Base-by-base conservation (phyloP, 2,797 vertebrate genomes). In the Enteromius mattozi region DNA sequence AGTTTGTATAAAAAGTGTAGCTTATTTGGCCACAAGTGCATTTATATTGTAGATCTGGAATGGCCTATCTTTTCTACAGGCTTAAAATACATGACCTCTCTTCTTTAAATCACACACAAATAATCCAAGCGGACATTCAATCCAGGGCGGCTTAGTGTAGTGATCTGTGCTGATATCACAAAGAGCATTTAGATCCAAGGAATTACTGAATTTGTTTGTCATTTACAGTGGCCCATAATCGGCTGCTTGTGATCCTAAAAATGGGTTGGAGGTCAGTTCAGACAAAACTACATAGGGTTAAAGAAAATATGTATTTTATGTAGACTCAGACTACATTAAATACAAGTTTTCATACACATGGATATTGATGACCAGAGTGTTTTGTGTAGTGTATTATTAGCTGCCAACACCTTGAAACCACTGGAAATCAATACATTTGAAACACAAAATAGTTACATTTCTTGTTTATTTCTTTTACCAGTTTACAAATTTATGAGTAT, bases 81-180 rank as follows among this genome's bases (percentile, higher is more conserved):
- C 61, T 68, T 21, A 75, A 24, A 85, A 16, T 14, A 47, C 37
- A 16, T 6, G 27, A 27, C 61, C 47, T 33, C 47, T 76, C 37
- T 27, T 69, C 65, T 81, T 63, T 47, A 61, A n/a, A 24, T 42
- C 63, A 59, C n/a, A 59, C 49, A 40, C 75, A 63, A 78, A 51
- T 81, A 71, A 81, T 45, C 17, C 40, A 49, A 68, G 30, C 51
- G 45, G 42, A 51, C 78, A 72, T 81, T 24, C 51, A 71, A 35
- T 68, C 42, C 0, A 7, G 66, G 37, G 35, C 1, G 4, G 35
- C 1, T 17, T 42, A 42, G 33, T 66, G 19, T 54, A 54, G 42
- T 35, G 78, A 21, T 42, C 27, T 66, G 68, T 81, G 37, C 37
- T 71, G 27, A 13, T 45, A 40, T 59, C 10, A 40, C 33, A 45